Conservation (phyloP, 2,797 vertebrate species). For the Myiotriccus ornatus region DNA sequence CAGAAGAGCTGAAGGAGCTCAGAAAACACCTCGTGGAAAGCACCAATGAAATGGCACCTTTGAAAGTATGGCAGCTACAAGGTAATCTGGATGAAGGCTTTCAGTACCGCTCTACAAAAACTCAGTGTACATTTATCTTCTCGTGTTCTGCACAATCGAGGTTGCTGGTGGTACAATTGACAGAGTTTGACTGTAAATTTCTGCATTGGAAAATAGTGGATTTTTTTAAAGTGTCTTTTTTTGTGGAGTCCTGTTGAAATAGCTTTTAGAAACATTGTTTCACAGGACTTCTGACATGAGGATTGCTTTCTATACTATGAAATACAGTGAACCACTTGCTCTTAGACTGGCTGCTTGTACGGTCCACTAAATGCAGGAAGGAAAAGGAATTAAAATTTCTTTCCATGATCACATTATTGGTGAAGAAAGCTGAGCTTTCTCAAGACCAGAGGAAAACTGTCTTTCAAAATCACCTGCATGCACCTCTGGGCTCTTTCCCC, state of each 20-base stretch:
- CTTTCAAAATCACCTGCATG: background rate
- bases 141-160: rapidly evolving
- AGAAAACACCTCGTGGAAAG: constrained; percentile 96
- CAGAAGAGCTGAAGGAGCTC: constrained; percentile 91
- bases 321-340: background rate
- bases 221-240: background rate
- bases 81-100: constrained; percentile 74
- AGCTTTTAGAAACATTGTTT: background rate
- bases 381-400: background rate
- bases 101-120: background rate
- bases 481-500: background rate
- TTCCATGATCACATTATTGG: background rate
- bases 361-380: background rate
- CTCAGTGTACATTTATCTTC: background rate
- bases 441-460: background rate
- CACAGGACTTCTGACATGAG: background rate
- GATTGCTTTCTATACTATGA: background rate
- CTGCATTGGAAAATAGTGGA: background rate
- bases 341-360: background rate
- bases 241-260: background rate
- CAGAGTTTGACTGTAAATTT: background rate
- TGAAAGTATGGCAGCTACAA: constrained; percentile 99
- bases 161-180: background rate
- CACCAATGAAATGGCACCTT: constrained; percentile 97
- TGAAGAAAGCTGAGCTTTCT: background rate